Conservation (phyloP, 2,113 vertebrate species). For the Ciconia boyciana region DNA sequence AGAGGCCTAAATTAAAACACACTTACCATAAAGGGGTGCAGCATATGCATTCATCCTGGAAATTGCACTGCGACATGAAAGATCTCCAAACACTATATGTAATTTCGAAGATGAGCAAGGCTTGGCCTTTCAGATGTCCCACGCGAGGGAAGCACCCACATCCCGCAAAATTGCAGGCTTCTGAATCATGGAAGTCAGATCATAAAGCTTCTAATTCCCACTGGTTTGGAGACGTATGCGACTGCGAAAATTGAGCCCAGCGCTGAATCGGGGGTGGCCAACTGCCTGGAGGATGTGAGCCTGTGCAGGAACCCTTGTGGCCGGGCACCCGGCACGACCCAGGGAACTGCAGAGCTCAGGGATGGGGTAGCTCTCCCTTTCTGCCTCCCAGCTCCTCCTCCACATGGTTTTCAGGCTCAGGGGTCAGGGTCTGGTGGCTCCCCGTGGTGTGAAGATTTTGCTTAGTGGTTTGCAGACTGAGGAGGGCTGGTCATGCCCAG, state of each 20-base stretch:
- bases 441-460: background rate
- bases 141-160: conserved; percentile 7
- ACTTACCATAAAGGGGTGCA: conserved; percentile 30
- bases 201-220: conserved; percentile 18
- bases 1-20: conserved; percentile 35
- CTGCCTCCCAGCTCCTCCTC: background rate
- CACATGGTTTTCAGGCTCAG: background rate
- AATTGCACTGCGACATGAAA: conserved; percentile 29
- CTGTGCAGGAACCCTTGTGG: background rate
- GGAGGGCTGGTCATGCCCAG: background rate
- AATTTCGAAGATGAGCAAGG: conserved; percentile 46
- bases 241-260: background rate
- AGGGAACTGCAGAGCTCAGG: background rate
- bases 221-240: background rate
- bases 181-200: conserved; percentile 41
- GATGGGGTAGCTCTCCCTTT: background rate
- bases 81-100: background rate
- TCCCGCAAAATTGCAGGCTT: conserved; percentile 5
- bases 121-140: conserved; percentile 51
- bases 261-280: accelerated
- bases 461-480: background rate
- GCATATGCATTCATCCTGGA: background rate
- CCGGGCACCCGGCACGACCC: accelerated
- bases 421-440: background rate
- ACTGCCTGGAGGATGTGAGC: background rate